Conservation (phyloP, 2,797 vertebrate genomes). For the Sarcophilus harrisii region DNA sequence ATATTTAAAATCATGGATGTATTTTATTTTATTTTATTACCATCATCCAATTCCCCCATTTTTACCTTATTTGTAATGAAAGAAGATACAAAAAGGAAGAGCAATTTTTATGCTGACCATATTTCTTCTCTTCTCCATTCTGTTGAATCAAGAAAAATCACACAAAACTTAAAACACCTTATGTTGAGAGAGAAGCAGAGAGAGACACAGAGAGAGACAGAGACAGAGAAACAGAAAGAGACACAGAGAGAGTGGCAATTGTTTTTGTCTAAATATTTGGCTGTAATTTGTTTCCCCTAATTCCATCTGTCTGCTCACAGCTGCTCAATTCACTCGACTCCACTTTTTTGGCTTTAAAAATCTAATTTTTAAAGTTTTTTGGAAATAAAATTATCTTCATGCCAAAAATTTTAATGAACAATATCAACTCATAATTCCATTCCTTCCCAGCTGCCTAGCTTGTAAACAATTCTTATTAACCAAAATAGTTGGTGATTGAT, state of each 20-base stretch:
- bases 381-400: constrained; percentile 26
- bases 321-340: constrained; percentile 12
- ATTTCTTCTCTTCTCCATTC: not conserved
- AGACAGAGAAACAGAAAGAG: no score
- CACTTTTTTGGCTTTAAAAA: constrained; percentile 51
- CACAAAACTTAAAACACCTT: not conserved
- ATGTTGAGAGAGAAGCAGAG: no score
- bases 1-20: not conserved
- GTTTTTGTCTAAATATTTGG: constrained; percentile 3
- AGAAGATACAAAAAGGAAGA: not conserved
- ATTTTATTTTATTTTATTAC: not conserved
- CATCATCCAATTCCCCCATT: not conserved
- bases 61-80: not conserved
- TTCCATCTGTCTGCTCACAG: constrained; percentile 58
- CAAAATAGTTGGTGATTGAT: not conserved
- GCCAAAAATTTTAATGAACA: not conserved
- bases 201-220: no score
- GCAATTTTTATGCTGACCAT: not conserved
- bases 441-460: not conserved
- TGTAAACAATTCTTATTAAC: not conserved
- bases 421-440: not conserved
- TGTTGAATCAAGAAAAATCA: not conserved
- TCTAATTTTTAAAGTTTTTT: constrained; percentile 25
- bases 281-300: not conserved
- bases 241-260: not conserved